Evolutionary conservation across 1,140 invertebrate species (phyloP), one percentile per base, ranked within the genome.

Genomic region (Linepithema humile): DNA sequence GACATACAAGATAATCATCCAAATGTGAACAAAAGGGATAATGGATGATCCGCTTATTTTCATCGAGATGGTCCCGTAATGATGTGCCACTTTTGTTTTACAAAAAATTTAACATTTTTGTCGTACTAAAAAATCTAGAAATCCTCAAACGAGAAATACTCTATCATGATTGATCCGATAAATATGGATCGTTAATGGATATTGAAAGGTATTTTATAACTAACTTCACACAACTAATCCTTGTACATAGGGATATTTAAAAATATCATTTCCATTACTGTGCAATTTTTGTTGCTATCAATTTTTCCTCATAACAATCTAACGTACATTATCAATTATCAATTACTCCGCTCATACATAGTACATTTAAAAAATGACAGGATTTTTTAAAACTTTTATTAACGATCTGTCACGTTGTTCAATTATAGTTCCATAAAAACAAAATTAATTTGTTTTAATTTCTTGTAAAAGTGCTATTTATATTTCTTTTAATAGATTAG

Each of bases 1-100:
- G 89, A 90, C 90, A 77, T 89, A 90, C 85, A 73, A 91, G 90
- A 89, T 89, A 83, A 53, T 90, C 85, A 90, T 78, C 69, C 38
- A 84, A 86, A 83, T 84, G 23, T 59, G 53, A 86, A 84, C 40
- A 50, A 90, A 89, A 62, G 23, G 40, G 86, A 87, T 50, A 82
- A 84, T 50, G 29, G 72, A 59, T 55, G 40, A 77, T 83, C 40
- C 74, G 85, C 26, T 48, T 23, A 70, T 87, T 65, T 78, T 50
- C 50, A 55, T 59, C 48, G 72, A 69, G 80, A 86, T 90, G 86
- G 89, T 90, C 89, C 89, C 89, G 78, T 78, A 85, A 57, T 72
- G 86, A 57, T 62, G 85, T 74, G 77, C 73, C 83, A 70, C n/a
- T 60, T 74, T 62, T 3, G 9, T 40, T 2, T 78, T 77, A 50